Base-by-base conservation (phyloP, 2,113 vertebrate genomes). In the Columbina picui region DNA sequence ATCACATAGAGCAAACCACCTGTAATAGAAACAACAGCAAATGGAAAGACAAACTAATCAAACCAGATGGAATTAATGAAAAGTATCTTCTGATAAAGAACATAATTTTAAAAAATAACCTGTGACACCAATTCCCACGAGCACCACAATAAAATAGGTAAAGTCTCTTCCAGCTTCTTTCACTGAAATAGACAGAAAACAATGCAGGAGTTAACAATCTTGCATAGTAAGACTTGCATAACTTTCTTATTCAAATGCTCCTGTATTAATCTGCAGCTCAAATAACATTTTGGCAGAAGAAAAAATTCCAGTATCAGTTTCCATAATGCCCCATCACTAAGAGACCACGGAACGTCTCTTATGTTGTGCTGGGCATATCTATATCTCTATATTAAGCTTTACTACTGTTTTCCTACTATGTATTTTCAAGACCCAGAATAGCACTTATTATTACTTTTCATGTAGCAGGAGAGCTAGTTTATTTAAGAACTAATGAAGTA, bases 101-200 rank as follows among this genome's bases (percentile, higher is more conserved):
- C 22, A 7, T 57, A 92, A 79, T 96, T 96, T 65, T 30, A 20
- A 85, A 93, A 94, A 85, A 68, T 94, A 90, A 99, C 99, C 99
- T 98, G 99, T 99, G 74, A 99, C 97, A 94, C 98, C 97, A 81
- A 99, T 98, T 81, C 99, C 99, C 78, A 99, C 63, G 22, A 99
- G 97, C 29, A 99, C 98, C 93, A 99, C 98, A 9, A 99, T 98
- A 56, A 99, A 91, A 89, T 99, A 99, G 84, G 98, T 98, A 65
- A 99, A 98, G 94, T 99, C 99, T 98, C 97, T 98, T 88, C 99
- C 99, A 43, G 98, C 99, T 89, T 99, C 98, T 97, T 99, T 99
- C 67, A 99, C 99, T 99, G 98, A 83, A 91, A 97, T 9, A 83
- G 47, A 95, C 34, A 98, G 41, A 98, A 87, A 95, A 67, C 21